Percentiles rank a stretch among this genome's conserved stretches.
Conservation (phyloP, 2,888 invertebrate species). For the Plebejus argus region DNA sequence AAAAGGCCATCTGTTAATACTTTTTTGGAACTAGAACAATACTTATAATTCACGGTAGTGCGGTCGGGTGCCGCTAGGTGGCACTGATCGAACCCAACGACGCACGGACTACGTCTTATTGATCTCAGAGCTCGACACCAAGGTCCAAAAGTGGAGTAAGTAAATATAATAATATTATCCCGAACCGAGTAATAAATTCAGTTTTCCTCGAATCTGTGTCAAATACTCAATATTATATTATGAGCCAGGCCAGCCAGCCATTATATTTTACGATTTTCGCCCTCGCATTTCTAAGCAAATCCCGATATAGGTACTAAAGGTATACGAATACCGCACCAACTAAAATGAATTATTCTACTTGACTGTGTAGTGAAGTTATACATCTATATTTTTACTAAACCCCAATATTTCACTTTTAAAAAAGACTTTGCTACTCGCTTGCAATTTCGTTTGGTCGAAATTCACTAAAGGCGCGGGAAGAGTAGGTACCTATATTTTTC, state of each 20-base stretch:
- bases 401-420: too few relatives aligned
- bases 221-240: slow-evolving; percentile 31
- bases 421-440: too few relatives aligned
- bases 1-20: slow-evolving; percentile 2
- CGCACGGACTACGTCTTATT: background rate
- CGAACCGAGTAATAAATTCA: slow-evolving; percentile 31
- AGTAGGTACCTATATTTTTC: too few relatives aligned
- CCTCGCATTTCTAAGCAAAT: background rate
- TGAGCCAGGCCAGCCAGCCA: background rate
- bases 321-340: background rate
- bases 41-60: background rate
- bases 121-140: slow-evolving; percentile 7
- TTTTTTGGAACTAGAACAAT: background rate
- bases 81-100: slow-evolving; percentile 1
- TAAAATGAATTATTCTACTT: too few relatives aligned
- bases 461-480: too few relatives aligned
- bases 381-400: too few relatives aligned
- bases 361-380: too few relatives aligned
- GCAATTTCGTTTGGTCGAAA: too few relatives aligned
- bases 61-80: slow-evolving; percentile 6
- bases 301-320: background rate
- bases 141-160: slow-evolving; percentile 31
- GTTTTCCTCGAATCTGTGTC: slow-evolving; percentile 34
- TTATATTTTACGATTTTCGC: slow-evolving; percentile 21
- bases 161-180: too few relatives aligned